Conservation (phyloP, 2,888 invertebrate genomes). For the Protonemura montana region DNA sequence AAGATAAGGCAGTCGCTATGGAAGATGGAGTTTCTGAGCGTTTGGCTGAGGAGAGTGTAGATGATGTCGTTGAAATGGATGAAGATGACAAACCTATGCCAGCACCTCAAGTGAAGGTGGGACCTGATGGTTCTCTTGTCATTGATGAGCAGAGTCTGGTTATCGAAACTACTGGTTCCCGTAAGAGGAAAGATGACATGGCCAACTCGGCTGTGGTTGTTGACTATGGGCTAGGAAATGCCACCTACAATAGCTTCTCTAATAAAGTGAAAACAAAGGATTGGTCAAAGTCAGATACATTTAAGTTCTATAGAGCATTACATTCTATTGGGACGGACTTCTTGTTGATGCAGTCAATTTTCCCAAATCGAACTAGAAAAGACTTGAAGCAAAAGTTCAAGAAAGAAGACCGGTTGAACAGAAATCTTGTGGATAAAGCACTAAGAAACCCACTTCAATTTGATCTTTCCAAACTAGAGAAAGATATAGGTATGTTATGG, state of each 20-base stretch:
- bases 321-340: conserved; percentile 94
- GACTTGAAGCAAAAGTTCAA: conserved; percentile 94
- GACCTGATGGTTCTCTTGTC: conserved; percentile 74
- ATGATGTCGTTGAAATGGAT: conserved; percentile 50
- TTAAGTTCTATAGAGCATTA: conserved; percentile 90
- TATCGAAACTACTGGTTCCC: conserved; percentile 74
- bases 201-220: conserved; percentile 73
- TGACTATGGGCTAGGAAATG: conserved; percentile 65
- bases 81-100: conserved; percentile 63
- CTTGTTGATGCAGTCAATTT: conserved; percentile 83
- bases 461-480: conserved; percentile 69
- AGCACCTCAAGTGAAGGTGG: conserved; percentile 85
- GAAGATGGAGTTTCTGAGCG: conserved; percentile 45
- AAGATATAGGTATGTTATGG: conserved; percentile 63
- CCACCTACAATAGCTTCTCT: conserved; percentile 53
- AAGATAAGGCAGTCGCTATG: conserved; percentile 44
- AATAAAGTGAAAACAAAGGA: conserved; percentile 73
- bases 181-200: conserved; percentile 68
- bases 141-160: conserved; percentile 86
- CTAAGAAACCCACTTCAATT: conserved; percentile 74
- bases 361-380: conserved; percentile 78
- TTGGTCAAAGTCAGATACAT: conserved; percentile 80
- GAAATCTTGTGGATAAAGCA: conserved; percentile 77
- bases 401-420: conserved; percentile 83
- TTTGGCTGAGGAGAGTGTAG: conserved; percentile 51